Conservation (phyloP, 2,113 vertebrate species). For the Anhinga rufa region DNA sequence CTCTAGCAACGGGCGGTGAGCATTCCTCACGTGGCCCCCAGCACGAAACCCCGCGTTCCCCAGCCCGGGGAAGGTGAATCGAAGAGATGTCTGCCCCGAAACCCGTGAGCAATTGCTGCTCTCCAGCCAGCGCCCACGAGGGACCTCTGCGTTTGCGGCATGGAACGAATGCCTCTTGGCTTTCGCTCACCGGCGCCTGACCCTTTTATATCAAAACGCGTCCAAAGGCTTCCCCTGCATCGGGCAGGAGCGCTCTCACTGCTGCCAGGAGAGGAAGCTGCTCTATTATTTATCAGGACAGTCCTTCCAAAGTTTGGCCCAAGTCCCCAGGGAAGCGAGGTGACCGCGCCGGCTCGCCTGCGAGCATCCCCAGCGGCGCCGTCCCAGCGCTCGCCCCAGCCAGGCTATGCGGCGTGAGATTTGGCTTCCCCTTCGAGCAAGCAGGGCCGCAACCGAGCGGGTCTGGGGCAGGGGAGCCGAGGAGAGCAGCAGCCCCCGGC, state of each 20-base stretch:
- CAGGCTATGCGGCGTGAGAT: neutral
- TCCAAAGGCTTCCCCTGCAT: neutral
- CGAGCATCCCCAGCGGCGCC: neutral
- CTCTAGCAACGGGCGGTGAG: neutral
- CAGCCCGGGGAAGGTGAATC: neutral
- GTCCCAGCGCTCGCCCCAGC: neutral
- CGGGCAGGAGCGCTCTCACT: neutral
- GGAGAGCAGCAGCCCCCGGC: neutral
- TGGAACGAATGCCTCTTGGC: neutral
- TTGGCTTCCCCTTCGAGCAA: neutral
- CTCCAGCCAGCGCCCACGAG: fast-evolving
- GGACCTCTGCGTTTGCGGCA: neutral
- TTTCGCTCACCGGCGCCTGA: neutral
- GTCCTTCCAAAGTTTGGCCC: neutral
- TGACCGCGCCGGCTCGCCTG: fast-evolving
- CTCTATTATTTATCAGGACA: neutral
- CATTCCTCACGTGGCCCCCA: neutral
- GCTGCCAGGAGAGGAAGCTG: neutral
- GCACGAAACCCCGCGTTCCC: fast-evolving
- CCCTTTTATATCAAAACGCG: neutral
- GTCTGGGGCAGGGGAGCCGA: neutral
- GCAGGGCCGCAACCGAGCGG: fast-evolving
- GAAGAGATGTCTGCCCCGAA: fast-evolving
- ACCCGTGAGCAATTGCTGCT: neutral
- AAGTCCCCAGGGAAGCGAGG: fast-evolving